Percentiles rank a stretch among this genome's conserved stretches.
These are phyloP conservation scores for Enteromius anoplus DNA, from an alignment of 2,797 vertebrate genomes.

Conservation along the genomic window DNA sequence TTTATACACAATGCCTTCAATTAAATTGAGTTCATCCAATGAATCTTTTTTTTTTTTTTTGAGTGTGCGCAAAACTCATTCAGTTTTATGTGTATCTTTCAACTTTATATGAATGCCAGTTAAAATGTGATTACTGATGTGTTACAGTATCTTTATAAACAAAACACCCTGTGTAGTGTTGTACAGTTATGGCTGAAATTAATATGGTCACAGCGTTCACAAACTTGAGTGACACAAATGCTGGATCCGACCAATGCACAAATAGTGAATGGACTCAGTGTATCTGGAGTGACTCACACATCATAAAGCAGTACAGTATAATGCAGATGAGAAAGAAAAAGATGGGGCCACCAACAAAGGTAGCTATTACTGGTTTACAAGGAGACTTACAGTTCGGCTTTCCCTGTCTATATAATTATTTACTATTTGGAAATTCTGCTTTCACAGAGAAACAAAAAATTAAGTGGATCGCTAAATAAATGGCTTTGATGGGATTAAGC, in stretches of 20 bases:
- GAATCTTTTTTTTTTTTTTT: background rate
- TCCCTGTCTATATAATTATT: slow-evolving; percentile 65
- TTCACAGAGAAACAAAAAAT: slow-evolving; percentile 44
- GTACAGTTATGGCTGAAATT: background rate
- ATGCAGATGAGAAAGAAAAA: slow-evolving; percentile 40
- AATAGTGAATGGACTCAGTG: slow-evolving; percentile 21
- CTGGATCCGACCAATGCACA: slow-evolving; percentile 20
- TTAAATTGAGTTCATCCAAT: no score
- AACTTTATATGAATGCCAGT: background rate
- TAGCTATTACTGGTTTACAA: slow-evolving; percentile 62
- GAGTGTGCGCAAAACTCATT: background rate
- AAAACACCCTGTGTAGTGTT: background rate
- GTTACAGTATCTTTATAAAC: background rate
- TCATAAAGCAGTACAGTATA: slow-evolving; percentile 28
- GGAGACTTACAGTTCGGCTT: slow-evolving; percentile 44
- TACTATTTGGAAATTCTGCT: slow-evolving; percentile 51
- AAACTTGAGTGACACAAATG: background rate
- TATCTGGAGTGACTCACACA: slow-evolving; percentile 21
- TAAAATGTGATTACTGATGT: background rate
- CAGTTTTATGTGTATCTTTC: background rate
- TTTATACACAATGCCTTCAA: no score
- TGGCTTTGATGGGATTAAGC: slow-evolving; percentile 23
- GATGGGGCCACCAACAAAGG: slow-evolving; percentile 61
- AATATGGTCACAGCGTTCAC: background rate
- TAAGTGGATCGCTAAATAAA: slow-evolving; percentile 22